Conservation (phyloP, 64 coral and sea anemone genomes). For the Acropora yongei region DNA sequence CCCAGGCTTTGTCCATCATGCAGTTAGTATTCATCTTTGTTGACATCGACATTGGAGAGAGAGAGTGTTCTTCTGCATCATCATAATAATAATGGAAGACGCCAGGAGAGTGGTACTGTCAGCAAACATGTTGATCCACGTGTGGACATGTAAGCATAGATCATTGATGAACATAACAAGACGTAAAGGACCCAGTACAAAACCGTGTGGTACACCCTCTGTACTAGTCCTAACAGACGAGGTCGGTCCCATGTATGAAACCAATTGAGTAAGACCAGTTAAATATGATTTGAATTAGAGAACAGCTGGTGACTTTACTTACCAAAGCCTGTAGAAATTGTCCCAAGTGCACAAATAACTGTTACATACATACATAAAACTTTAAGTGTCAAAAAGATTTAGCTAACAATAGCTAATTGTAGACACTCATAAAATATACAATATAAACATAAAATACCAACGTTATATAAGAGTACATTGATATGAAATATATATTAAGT, state of each 20-base stretch:
- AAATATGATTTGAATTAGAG: slow-evolving; percentile 7
- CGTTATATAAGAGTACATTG: too few relatives aligned
- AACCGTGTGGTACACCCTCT: not conserved
- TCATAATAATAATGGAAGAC: not conserved
- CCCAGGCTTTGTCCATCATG: not conserved
- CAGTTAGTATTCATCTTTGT: not conserved
- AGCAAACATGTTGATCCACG: slow-evolving; percentile 5
- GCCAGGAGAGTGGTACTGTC: not conserved
- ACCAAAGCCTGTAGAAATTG: too few relatives aligned
- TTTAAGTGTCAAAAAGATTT: too few relatives aligned
- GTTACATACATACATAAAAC: too few relatives aligned
- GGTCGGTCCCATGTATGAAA: slow-evolving; percentile 5
- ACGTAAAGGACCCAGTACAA: not conserved
- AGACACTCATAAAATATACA: too few relatives aligned
- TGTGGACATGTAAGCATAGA: slow-evolving; percentile 5
- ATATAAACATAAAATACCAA: too few relatives aligned
- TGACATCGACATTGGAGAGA: not conserved
- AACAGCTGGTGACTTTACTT: too few relatives aligned
- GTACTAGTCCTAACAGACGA: slow-evolving; percentile 11
- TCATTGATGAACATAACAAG: not conserved
- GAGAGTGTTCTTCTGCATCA: slow-evolving; percentile 4
- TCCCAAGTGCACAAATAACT: too few relatives aligned
- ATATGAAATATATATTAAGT: too few relatives aligned
- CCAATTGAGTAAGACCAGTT: not conserved
- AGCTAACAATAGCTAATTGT: too few relatives aligned